Percentiles rank a stretch among this genome's conserved stretches.
These are phyloP conservation scores for Sphaeridia pumilis DNA, from an alignment of 2,888 invertebrate species.

Conservation along the genomic window DNA sequence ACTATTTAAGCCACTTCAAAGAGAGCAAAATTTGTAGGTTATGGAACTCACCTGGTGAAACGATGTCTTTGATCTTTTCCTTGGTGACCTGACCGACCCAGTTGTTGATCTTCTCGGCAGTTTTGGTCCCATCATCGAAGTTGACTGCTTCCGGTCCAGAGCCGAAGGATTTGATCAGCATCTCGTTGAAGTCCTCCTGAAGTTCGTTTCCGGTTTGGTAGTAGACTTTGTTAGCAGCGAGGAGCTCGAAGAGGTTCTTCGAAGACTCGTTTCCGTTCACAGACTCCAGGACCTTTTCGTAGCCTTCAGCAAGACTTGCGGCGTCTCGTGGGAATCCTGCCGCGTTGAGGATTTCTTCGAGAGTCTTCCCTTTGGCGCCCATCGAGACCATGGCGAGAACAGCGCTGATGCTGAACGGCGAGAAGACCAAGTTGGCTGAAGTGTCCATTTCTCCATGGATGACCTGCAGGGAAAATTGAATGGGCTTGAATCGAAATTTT, in stretches of 20 bases:
- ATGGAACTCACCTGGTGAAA: constrained; percentile 39
- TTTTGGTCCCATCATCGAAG: constrained; percentile 35
- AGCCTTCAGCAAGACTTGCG: constrained; percentile 19
- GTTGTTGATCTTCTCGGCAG: constrained; percentile 41
- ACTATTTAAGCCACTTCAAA: too few species aligned
- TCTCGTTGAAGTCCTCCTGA: constrained; percentile 17
- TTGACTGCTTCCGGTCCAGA: constrained; percentile 35
- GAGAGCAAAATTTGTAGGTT: too few species aligned
- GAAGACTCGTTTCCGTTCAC: constrained; percentile 20
- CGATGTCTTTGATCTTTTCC: constrained; percentile 42
- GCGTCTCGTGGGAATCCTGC: constrained; percentile 18
- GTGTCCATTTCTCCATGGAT: neutral
- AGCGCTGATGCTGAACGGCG: constrained; percentile 27
- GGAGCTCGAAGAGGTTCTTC: neutral
- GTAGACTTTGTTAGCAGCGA: constrained; percentile 37
- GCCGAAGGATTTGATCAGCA: constrained; percentile 32
- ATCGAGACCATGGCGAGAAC: constrained; percentile 26
- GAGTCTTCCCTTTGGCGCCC: constrained; percentile 24
- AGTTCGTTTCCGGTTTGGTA: constrained; percentile 33
- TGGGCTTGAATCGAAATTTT: too few species aligned
- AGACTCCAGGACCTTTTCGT: constrained; percentile 18
- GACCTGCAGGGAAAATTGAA: too few species aligned
- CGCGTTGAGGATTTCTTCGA: constrained; percentile 15
- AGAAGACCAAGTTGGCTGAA: constrained; percentile 24
- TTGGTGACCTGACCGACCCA: constrained; percentile 44